A percentile compares a stretch with the other conserved stretches of the same genome.
These are phyloP conservation scores for Ctena decussata DNA, from an alignment of 2,888 invertebrate species.

Conservation along the genomic window DNA sequence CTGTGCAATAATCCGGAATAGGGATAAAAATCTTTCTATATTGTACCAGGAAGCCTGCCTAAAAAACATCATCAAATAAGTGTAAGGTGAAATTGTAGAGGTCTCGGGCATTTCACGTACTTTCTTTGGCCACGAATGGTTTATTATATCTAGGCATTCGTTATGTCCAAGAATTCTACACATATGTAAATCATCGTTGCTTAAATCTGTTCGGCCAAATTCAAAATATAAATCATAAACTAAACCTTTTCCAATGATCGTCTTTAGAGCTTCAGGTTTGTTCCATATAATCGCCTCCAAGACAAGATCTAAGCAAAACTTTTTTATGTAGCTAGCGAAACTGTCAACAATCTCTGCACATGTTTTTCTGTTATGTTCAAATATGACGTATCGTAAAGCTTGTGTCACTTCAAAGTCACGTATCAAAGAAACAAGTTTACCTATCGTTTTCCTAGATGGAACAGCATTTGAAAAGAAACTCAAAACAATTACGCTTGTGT, in stretches of 20 bases:
- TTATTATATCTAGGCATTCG: too few species aligned
- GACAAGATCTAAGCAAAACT: background rate
- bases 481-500: too few species aligned
- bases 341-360: background rate
- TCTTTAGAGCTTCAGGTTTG: background rate
- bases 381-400: background rate
- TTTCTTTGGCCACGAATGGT: too few species aligned
- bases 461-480: too few species aligned
- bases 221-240: too few species aligned
- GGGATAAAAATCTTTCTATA: background rate
- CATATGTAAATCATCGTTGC: too few species aligned
- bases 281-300: background rate
- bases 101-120: too few species aligned
- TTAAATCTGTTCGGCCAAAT: too few species aligned
- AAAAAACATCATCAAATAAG: background rate
- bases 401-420: background rate
- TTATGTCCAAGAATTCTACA: too few species aligned
- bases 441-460: too few species aligned
- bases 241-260: background rate
- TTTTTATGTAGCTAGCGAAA: background rate
- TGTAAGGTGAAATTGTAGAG: background rate
- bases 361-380: background rate
- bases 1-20: background rate
- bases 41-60: background rate
- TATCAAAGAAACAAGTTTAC: too few species aligned